Evolutionary conservation across 2,888 invertebrate species (phyloP), one percentile per base, ranked within the genome.

Genomic region (Amphipoea lucens): DNA sequence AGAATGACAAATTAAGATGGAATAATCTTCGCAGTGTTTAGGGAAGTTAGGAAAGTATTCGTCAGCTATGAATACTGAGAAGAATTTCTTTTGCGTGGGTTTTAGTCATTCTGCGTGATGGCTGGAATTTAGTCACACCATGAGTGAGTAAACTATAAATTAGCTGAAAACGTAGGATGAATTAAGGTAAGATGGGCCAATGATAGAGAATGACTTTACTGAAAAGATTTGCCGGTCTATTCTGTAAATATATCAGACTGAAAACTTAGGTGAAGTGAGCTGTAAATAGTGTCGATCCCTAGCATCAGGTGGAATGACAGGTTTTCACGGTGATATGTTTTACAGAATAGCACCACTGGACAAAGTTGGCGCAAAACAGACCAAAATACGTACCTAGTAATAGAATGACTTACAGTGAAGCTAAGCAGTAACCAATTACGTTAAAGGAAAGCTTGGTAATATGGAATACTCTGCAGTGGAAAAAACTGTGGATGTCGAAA

Each of bases 11-110:
- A 48, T 17, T 54, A 29, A 45, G 14, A 12, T 48, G 20, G 48
- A 57, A 54, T 45, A 23, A 17, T 60, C 17, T 42, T 20, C 20
- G 20, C 29, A 14, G 23, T 54, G 51, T 62, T 54, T 36, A 11
- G 7, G 54, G 57, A 66, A 48, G 17, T 17, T 4, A 67, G 12
- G 12, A 51, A 83, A 78, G 40, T 42, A 67, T 79, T 84, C 20
- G 65, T 66, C 73, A 66, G 17, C n/a, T 2, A 29, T 48, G 11
- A 65, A 57, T 79, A 57, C 81, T 48, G 9, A 66, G 72, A 65
- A 81, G 17, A 9, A 48, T 60, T 81, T 81, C 4, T 45, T 57
- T 65, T 65, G 40, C 54, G 68, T 66, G 36, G 9, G n/a, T 7
- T 12, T 2, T 36, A 48, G 45, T n/a, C 4, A 45, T 62, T 36